These are phyloP conservation scores for Pseudococcus longispinus DNA, from an alignment of 2,888 invertebrate genomes.

Conservation along the genomic window DNA sequence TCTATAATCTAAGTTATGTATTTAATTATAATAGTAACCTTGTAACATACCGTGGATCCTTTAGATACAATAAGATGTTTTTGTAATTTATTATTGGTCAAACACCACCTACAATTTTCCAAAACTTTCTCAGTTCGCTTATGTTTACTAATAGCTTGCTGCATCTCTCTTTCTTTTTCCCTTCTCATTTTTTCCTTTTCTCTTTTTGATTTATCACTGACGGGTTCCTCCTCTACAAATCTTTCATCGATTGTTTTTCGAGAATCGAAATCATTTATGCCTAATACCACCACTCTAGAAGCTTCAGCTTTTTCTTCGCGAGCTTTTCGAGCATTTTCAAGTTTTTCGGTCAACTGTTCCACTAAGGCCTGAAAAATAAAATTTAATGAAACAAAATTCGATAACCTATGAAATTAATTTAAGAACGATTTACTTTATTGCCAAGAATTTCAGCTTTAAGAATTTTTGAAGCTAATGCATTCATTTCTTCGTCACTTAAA, in stretches of 20 bases:
- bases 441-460: slow-evolving; percentile 95
- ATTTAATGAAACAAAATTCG: neutral
- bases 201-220: slow-evolving; percentile 61
- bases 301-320: slow-evolving; percentile 25
- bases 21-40: neutral
- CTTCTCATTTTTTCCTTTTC: slow-evolving; percentile 67
- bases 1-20: neutral
- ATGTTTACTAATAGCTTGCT: slow-evolving; percentile 77
- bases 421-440: slow-evolving; percentile 66
- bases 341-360: slow-evolving; percentile 73
- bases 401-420: neutral
- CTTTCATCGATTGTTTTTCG: slow-evolving; percentile 63
- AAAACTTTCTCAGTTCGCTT: slow-evolving; percentile 73
- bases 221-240: slow-evolving; percentile 57
- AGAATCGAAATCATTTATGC: slow-evolving; percentile 70
- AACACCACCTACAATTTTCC: slow-evolving; percentile 82
- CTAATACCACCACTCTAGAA: slow-evolving; percentile 69
- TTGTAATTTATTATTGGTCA: slow-evolving; percentile 78
- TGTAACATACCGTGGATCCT: slow-evolving; percentile 71
- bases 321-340: slow-evolving; percentile 73
- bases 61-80: slow-evolving; percentile 86
- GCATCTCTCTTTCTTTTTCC: slow-evolving; percentile 69
- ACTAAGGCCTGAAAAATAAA: slow-evolving; percentile 68
- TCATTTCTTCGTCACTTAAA: slow-evolving; percentile 83
- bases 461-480: slow-evolving; percentile 86